These are phyloP conservation scores for Gambusia holbrooki DNA, from an alignment of 2,113 vertebrate species.

Conservation along the genomic window DNA sequence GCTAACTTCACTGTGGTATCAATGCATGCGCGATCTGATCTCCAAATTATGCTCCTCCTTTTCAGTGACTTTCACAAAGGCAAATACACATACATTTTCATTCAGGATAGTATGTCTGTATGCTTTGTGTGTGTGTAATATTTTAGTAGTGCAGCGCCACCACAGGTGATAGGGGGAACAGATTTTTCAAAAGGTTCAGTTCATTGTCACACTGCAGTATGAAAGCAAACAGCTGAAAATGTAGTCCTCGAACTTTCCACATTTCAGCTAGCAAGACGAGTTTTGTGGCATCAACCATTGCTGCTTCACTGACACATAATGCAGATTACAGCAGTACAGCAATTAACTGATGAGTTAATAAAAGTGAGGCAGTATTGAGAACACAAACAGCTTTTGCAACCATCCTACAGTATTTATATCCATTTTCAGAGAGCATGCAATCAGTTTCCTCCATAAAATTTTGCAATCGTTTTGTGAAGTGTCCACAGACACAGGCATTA, in stretches of 20 bases:
- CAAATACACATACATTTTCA: too few relatives aligned
- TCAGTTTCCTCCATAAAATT: conserved; percentile 12
- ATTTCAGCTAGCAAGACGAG: background rate
- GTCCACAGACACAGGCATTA: conserved; percentile 10
- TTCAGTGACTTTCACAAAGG: too few relatives aligned
- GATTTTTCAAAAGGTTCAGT: too few relatives aligned
- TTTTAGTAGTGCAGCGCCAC: too few relatives aligned
- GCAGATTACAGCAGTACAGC: background rate
- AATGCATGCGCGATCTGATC: too few relatives aligned
- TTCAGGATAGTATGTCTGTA: too few relatives aligned
- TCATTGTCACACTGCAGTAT: too few relatives aligned
- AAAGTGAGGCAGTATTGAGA: background rate
- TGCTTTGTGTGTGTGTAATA: too few relatives aligned
- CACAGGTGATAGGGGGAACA: too few relatives aligned
- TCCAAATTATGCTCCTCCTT: too few relatives aligned
- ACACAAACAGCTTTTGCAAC: too few relatives aligned
- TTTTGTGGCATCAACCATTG: background rate
- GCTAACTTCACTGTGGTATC: too few relatives aligned
- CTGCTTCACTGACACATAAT: background rate
- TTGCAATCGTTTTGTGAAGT: conserved; percentile 15
- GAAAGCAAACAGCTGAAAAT: background rate
- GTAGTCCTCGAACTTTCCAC: background rate
- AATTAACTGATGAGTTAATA: background rate
- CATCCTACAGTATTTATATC: background rate
- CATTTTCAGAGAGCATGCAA: background rate